These are phyloP conservation scores for Atrina japonica DNA, from an alignment of 2,888 invertebrate species.

Conservation along the genomic window DNA sequence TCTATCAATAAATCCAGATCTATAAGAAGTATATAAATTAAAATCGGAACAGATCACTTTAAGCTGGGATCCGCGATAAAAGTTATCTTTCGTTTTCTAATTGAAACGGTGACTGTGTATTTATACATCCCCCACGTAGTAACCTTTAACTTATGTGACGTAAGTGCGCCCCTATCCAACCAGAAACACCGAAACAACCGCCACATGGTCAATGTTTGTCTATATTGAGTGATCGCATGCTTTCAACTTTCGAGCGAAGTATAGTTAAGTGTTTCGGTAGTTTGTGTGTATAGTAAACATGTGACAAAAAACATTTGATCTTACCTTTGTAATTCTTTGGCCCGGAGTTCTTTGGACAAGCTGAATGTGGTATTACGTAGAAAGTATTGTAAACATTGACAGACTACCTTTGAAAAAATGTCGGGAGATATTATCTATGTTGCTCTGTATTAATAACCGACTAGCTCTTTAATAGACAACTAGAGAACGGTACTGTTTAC, in stretches of 20 bases:
- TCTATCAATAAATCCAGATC: not conserved
- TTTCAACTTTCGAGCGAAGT: not conserved
- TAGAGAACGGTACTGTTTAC: constrained; percentile 9
- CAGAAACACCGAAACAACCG: constrained; percentile 21
- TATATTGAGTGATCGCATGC: constrained; percentile 8
- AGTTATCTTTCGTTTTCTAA: constrained; percentile 24
- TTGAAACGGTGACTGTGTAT: constrained; percentile 26
- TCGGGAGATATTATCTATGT: too few relatives aligned
- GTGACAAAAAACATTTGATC: constrained; percentile 2
- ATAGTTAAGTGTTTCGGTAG: not conserved
- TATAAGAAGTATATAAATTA: constrained; percentile 5
- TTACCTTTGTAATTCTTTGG: too few relatives aligned
- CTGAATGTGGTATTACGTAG: not conserved
- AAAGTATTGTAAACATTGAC: constrained; percentile 6
- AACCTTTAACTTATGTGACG: constrained; percentile 41
- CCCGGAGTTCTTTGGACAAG: not conserved
- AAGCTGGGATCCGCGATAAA: constrained; percentile 3
- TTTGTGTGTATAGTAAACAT: not conserved
- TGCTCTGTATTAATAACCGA: too few relatives aligned
- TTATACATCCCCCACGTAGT: constrained; percentile 45
- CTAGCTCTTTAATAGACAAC: too few relatives aligned
- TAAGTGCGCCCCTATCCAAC: constrained; percentile 25
- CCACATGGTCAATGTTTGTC: constrained; percentile 3
- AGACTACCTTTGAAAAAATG: not conserved
- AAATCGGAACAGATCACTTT: constrained; percentile 3